Base-by-base conservation (phyloP, 2,888 invertebrate species). In the Cephus pulcher region DNA sequence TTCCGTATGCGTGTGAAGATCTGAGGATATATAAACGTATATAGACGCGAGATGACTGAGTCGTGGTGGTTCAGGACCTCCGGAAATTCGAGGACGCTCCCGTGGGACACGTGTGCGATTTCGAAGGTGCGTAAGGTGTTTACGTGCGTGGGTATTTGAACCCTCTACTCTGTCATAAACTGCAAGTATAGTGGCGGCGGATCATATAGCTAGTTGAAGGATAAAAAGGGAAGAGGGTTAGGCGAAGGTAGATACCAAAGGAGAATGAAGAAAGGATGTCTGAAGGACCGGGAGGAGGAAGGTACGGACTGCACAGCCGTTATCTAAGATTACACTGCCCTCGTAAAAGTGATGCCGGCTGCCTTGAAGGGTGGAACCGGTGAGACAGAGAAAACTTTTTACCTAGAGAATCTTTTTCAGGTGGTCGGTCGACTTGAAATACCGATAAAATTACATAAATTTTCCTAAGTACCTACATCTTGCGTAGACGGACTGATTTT, bases 111-210 rank as follows among this genome's bases (percentile, higher is more conserved):
- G 33, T 12, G 71, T 9, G 71, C 71, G 71, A 32, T 71, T 71
- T 15, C 33, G 71, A 32, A 32, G 32, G 71, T 71, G 71, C 34
- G 71, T 71, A 71, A 32, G 34, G 34, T 71, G 71, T 71, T 71
- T 71, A 71, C 71, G 71, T 23, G 71, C 71, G 33, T 40, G 56
- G 56, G 23, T 34, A 15, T 34, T 71, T 34, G 32, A 34, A 74
- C 74, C 74, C 74, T 74, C 74, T 30, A 30, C 23, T 34, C 23
- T 34, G 35, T 37, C 74, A 37, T 74, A 74, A 74, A 74, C 23
- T 30, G 74, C 74, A 30, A 37, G 34, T 30, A n/a, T 56, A 56
- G 56, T 56, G 56, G 23, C 23, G 56, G 23, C 23, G 56, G 9
- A 56, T 56, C 23, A 56, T 56, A 56, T 56, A 56, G 56, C 23